A percentile compares a stretch with the other conserved stretches of the same genome.
phyloP scores from a whole-genome alignment of 2,888 invertebrate genomes.

The Mythimna loreyi region DNA sequence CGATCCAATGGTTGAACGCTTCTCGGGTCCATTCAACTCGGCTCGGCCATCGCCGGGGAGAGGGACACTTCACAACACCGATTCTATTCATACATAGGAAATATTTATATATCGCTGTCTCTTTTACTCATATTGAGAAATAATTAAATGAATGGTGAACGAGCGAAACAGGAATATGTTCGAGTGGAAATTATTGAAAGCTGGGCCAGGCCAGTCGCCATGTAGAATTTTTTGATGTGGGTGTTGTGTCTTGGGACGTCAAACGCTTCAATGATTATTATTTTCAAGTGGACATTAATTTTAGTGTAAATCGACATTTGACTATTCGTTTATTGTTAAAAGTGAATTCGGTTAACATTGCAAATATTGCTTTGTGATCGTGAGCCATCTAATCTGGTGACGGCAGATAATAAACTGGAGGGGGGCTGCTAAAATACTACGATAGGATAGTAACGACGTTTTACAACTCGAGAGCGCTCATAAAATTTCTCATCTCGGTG shows the following conservation, averaged over 20 bases:
- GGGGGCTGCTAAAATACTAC: slow-evolving; percentile 91
- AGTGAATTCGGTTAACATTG: slow-evolving; percentile 73
- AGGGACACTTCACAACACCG: slow-evolving; percentile 88
- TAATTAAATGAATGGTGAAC: slow-evolving; percentile 89
- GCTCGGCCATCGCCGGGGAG: slow-evolving; percentile 82
- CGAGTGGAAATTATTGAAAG: slow-evolving; percentile 90
- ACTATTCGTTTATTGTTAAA: slow-evolving; percentile 76
- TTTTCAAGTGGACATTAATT: slow-evolving; percentile 87
- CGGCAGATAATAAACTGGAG: slow-evolving; percentile 87
- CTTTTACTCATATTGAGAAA: slow-evolving; percentile 86
- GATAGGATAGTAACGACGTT: slow-evolving; percentile 90
- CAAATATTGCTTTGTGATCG: slow-evolving; percentile 81
- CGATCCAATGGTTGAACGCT: slow-evolving; percentile 91
- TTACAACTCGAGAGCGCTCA: slow-evolving; percentile 88
- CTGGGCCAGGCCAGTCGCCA: slow-evolving; percentile 87
- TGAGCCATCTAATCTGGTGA: slow-evolving; percentile 82
- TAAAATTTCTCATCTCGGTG: slow-evolving; percentile 87
- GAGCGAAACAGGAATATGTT: slow-evolving; percentile 88
- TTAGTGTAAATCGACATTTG: slow-evolving; percentile 82
- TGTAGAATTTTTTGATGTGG: slow-evolving; percentile 90
- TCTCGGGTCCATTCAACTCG: slow-evolving; percentile 91
- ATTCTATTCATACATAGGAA: slow-evolving; percentile 90
- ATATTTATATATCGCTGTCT: slow-evolving; percentile 87
- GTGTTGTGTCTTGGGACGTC: slow-evolving; percentile 89
- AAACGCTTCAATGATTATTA: slow-evolving; percentile 89